Conservation (phyloP, 2,113 vertebrate species). For the Aegithalos caudatus region DNA sequence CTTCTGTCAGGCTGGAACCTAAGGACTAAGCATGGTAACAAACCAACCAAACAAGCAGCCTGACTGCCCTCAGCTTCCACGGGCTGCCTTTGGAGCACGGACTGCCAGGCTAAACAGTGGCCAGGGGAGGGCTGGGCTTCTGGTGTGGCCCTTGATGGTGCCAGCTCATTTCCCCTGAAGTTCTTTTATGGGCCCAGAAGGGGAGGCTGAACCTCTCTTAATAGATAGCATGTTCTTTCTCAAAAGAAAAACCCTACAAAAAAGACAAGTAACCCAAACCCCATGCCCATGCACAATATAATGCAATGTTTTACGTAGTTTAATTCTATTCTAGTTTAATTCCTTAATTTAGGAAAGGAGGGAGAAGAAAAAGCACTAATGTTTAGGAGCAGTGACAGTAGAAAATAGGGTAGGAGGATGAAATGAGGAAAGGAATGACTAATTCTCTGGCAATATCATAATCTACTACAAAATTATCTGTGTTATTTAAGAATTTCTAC, state of each 20-base stretch:
- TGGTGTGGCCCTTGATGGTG: not conserved
- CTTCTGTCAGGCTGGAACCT: not conserved
- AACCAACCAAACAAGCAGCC: not conserved
- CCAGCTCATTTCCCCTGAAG: not conserved
- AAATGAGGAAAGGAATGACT: not conserved
- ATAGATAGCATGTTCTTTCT: not conserved
- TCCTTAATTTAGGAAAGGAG: not conserved
- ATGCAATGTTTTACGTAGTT: not conserved
- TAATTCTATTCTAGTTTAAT: too few relatives aligned
- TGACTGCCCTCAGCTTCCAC: not conserved
- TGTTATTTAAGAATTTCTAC: not conserved
- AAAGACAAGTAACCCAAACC: not conserved
- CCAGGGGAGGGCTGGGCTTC: not conserved
- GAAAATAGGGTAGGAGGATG: not conserved
- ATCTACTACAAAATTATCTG: not conserved
- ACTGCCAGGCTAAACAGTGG: not conserved
- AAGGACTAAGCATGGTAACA: not conserved
- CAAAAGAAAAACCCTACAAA: not conserved
- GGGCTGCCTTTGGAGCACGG: not conserved
- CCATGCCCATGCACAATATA: rapidly evolving
- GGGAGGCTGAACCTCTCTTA: not conserved
- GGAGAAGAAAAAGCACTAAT: not conserved
- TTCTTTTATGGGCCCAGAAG: not conserved
- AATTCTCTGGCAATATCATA: not conserved
- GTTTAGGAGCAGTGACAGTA: not conserved